Evolutionary conservation across 2,797 vertebrate species (phyloP).

Genomic region (Champsocephalus esox): DNA sequence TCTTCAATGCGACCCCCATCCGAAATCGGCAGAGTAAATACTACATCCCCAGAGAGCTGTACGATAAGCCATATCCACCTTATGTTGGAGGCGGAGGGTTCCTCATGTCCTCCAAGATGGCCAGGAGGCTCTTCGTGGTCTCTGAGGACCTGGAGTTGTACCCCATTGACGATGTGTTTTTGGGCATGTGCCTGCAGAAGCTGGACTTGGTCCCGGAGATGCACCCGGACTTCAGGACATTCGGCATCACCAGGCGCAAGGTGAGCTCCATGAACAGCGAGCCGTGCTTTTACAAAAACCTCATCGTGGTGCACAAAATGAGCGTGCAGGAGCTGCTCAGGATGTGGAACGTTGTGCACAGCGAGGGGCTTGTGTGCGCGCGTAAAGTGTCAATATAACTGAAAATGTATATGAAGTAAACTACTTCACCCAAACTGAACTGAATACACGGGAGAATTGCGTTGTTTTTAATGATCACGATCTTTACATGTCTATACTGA

Average conservation of each 20-base stretch:
- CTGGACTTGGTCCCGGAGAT: slow-evolving; percentile 80
- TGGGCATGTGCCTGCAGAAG: slow-evolving; percentile 89
- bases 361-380: slow-evolving; percentile 80
- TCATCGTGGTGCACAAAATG: slow-evolving; percentile 91
- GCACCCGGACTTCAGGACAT: slow-evolving; percentile 88
- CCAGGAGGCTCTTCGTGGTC: slow-evolving; percentile 71
- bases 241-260: slow-evolving; percentile 82
- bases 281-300: slow-evolving; percentile 88
- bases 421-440: not conserved
- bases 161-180: slow-evolving; percentile 92
- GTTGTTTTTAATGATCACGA: not conserved
- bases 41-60: slow-evolving; percentile 87
- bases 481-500: not conserved
- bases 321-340: slow-evolving; percentile 83
- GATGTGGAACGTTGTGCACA: slow-evolving; percentile 88
- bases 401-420: not conserved
- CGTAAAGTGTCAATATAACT: slow-evolving; percentile 62
- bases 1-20: slow-evolving; percentile 87
- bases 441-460: not conserved
- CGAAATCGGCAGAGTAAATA: slow-evolving; percentile 89
- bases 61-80: slow-evolving; percentile 85
- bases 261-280: slow-evolving; percentile 85
- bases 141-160: slow-evolving; percentile 85
- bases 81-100: slow-evolving; percentile 91
- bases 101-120: slow-evolving; percentile 84